Conservation (phyloP, 2,113 vertebrate species). For the Bubo scandiacus region DNA sequence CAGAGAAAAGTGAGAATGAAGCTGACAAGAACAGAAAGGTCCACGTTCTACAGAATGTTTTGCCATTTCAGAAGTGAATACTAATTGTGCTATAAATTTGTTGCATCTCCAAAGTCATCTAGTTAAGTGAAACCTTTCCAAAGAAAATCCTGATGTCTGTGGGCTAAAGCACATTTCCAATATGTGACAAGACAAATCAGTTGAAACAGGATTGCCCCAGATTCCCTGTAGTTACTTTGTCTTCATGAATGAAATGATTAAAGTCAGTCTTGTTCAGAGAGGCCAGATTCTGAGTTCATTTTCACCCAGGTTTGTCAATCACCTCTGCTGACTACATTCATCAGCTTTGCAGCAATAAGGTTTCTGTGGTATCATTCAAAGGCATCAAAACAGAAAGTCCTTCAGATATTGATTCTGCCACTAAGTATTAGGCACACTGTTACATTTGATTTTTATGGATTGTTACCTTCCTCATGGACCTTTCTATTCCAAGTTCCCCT, state of each 20-base stretch:
- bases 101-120: background rate
- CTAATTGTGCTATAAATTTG: background rate
- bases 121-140: background rate
- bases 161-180: background rate
- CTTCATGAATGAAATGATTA: background rate
- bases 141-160: background rate
- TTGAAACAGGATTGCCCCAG: background rate
- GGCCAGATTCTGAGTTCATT: background rate
- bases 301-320: background rate
- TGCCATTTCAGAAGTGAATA: background rate
- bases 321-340: background rate
- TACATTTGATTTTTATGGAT: conserved; percentile 30
- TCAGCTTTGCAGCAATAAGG: background rate
- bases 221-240: background rate
- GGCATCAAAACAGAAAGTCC: conserved; percentile 41
- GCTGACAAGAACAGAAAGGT: background rate
- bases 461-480: conserved; percentile 18
- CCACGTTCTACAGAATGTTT: background rate
- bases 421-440: background rate
- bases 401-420: conserved; percentile 47
- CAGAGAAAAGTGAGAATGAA: background rate
- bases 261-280: background rate
- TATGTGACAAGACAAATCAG: background rate
- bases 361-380: conserved; percentile 11
- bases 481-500: background rate